phyloP scores from a whole-genome alignment of 2,113 vertebrate species.

The Tachycineta bicolor region DNA sequence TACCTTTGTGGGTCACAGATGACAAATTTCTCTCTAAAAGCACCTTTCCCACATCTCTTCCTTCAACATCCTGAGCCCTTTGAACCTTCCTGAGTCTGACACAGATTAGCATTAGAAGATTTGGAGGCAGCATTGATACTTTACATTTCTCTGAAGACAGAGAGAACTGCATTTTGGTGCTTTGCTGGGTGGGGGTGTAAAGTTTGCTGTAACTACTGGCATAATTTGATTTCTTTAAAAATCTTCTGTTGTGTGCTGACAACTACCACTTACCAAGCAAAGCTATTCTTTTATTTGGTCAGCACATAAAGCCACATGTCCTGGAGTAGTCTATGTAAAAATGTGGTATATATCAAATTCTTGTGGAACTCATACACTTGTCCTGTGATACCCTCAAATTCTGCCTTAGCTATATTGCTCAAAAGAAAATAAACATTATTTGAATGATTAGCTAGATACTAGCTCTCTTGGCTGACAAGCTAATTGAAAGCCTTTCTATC shows the following conservation, averaged over 20 bases:
- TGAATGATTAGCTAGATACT: neutral
- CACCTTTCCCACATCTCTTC: neutral
- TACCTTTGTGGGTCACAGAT: neutral
- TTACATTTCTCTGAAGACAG: neutral
- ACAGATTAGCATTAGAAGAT: neutral
- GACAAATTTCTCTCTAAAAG: neutral
- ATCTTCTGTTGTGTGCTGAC: neutral
- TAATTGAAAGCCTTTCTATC: neutral
- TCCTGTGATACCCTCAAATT: neutral
- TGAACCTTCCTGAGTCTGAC: neutral
- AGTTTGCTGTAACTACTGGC: neutral
- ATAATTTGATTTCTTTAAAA: neutral
- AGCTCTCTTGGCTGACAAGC: neutral
- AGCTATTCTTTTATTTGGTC: neutral
- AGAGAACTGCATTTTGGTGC: rapidly evolving
- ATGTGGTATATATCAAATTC: neutral
- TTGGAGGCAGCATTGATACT: neutral
- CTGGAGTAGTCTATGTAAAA: neutral
- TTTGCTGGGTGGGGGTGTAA: neutral
- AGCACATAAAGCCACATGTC: neutral
- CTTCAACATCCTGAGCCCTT: neutral
- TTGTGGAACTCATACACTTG: neutral
- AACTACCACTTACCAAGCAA: neutral
- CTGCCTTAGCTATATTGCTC: neutral
- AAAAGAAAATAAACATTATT: neutral